These are phyloP conservation scores for Lottia gigantea DNA, from an alignment of 2,888 invertebrate species.

Conservation along the genomic window DNA sequence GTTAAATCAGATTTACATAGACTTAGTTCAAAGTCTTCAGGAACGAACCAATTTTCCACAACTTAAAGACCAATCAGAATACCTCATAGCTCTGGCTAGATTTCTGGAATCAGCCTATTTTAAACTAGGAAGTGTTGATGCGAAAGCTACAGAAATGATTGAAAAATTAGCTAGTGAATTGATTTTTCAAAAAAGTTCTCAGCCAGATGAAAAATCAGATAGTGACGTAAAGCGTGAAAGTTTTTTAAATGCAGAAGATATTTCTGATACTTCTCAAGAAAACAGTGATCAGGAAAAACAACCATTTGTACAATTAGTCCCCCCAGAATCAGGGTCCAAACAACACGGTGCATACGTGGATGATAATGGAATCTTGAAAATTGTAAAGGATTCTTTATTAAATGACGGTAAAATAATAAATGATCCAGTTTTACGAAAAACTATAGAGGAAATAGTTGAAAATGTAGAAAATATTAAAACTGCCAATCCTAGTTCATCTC, in stretches of 20 bases:
- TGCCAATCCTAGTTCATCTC: neutral
- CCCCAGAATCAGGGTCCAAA: conserved; percentile 11
- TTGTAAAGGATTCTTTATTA: neutral
- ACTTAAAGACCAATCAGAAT: conserved; percentile 42
- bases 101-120: conserved; percentile 53
- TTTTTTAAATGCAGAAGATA: neutral
- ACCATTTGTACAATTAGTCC: conserved; percentile 16
- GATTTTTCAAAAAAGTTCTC: conserved; percentile 28
- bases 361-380: conserved; percentile 14
- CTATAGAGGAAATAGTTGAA: conserved; percentile 13
- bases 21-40: conserved; percentile 44
- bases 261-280: conserved; percentile 17
- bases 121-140: conserved; percentile 38
- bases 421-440: conserved; percentile 1
- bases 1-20: conserved; percentile 51
- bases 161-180: conserved; percentile 43
- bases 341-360: conserved; percentile 16
- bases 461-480: conserved; percentile 5
- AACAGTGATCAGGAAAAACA: conserved; percentile 16
- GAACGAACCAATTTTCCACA: conserved; percentile 50
- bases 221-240: neutral
- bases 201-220: conserved; percentile 13
- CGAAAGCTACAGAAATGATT: conserved; percentile 36
- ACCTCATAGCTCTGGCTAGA: conserved; percentile 51
- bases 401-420: neutral